Percentiles rank a stretch among this genome's conserved stretches.
Evolutionary conservation across 2,797 vertebrate genomes (phyloP).

Genomic region (Poeciliopsis turneri): DNA sequence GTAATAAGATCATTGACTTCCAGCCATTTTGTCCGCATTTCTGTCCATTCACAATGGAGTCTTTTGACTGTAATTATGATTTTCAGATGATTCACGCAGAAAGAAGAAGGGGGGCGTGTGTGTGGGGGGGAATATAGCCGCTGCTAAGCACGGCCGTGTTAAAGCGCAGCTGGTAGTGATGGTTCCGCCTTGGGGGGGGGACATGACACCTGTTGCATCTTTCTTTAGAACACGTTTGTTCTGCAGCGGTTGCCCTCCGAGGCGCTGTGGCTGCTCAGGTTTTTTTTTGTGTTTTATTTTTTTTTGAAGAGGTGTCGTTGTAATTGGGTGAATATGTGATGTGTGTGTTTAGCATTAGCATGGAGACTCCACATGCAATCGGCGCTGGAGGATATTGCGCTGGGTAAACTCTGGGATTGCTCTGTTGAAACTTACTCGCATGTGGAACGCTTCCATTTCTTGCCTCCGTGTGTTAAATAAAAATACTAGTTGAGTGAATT

Average conservation of each 20-base stretch:
- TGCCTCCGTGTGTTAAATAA: conserved; percentile 39
- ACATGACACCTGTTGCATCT: conserved; percentile 67
- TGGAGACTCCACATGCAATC: conserved; percentile 55
- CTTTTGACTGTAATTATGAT: conserved; percentile 47
- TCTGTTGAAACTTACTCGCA: conserved; percentile 66
- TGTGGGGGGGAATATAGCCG: conserved; percentile 12
- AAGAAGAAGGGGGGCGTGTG: not conserved
- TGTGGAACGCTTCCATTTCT: conserved; percentile 59
- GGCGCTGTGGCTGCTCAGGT: conserved; percentile 55
- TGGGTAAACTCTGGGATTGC: conserved; percentile 70
- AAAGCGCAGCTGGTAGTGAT: conserved; percentile 48
- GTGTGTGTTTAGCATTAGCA: conserved; percentile 78
- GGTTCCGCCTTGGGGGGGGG: conserved; percentile 37
- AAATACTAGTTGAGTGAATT: conserved; percentile 44
- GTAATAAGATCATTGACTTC: conserved; percentile 73
- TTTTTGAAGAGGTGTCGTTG: conserved; percentile 63
- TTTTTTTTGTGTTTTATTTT: conserved; percentile 43
- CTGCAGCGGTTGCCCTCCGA: conserved; percentile 65
- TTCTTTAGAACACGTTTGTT: conserved; percentile 76
- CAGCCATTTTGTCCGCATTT: conserved; percentile 66
- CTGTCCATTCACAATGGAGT: conserved; percentile 62
- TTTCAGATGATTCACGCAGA: conserved; percentile 34
- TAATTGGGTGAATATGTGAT: conserved; percentile 80
- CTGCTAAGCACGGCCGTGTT: conserved; percentile 48
- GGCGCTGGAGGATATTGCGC: conserved; percentile 56